Evolutionary conservation across 2,888 invertebrate species (phyloP), one percentile per base, ranked within the genome.

Genomic region (Drosophila putrida): DNA sequence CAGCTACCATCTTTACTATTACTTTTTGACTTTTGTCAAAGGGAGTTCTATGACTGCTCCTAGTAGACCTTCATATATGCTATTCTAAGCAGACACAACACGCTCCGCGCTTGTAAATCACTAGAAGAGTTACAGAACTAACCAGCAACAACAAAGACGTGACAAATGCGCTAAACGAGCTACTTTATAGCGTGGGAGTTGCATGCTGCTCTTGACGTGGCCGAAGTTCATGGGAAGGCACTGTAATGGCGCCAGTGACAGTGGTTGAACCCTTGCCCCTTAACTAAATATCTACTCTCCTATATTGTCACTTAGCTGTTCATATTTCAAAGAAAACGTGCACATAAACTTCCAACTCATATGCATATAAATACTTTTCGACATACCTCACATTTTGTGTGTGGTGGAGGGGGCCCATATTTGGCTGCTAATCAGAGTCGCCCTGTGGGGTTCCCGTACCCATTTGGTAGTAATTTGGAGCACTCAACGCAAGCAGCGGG

Each of bases 111-210:
- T 80, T 88, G 71, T 88, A 82, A 82, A 82, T 88, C 82, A 82
- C 64, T 33, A 15, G 31, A 27, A 25, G 38, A 47, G 38, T 31
- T 57, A 33, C 27, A 41, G n/a, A 55, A 44, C 50, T 13, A 59
- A 58, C 10, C 54, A 44, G 28, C 53, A 60, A 38, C 76, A 68
- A 75, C 64, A 87, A 74, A 88, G 88, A 89, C 89, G 89, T 85
- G 85, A 85, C 85, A 88, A 89, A 85, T 88, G 83, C 86, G 39
- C 78, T 77, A 88, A 85, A 85, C 78, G 78, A 85, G 88, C 89
- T 89, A 73, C 84, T 82, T 76, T 71, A 67, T 47, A 62, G 84
- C 88, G 84, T 84, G 89, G 84, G 84, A 89, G 89, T 82, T 87
- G 67, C 78, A 77, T 71, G 80, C 60, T 49, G 57, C 39, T 44